Evolutionary conservation across 2,888 invertebrate genomes (phyloP), one percentile per base, ranked within the genome.

Genomic region (Chrysomela aeneicollis): DNA sequence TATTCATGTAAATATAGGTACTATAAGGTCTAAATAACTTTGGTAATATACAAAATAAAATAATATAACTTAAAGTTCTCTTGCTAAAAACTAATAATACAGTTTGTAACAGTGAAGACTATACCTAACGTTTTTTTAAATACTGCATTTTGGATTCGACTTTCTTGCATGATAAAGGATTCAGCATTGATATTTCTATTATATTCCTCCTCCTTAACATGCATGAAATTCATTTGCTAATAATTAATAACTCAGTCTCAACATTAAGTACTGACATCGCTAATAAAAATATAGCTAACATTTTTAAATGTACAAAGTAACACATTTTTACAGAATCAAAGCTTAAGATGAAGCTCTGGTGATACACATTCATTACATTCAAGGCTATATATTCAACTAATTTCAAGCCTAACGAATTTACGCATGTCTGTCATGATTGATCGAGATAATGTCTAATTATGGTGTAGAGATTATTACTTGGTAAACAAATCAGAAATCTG

Each of bases 21-120:
- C 61, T 69, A 67, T 69, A 26, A 26, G 46, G 62, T 70, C 66
- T 72, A 69, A 69, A 66, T 64, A 74, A 73, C 73, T 76, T 76
- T 74, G 75, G 73, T 74, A 73, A 60, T 71, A 63, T 71, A 70
- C 67, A 71, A 65, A 70, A 65, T 66, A 46, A 37, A 61, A 63
- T 59, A 63, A 37, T 47, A 63, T 35, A 59, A 26, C 21, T 49
- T 35, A 62, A 52, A 53, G 17, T 63, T 61, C 21, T 26, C 57
- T 37, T 64, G 64, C 65, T 61, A 69, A 63, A 62, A 64, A 60
- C 58, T 65, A 66, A 67, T 64, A 63, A 49, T 63, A 61, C 50
- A 63, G 54, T 26, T 61, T 59, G 47, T 64, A 64, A 69, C 64
- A 68, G n/a, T 42, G 66, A 59, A 61, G 58, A 57, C 62, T 64